Percentiles rank a stretch among this genome's conserved stretches.
Conservation (phyloP, 2,888 invertebrate genomes). For the Phyto melanocephala region DNA sequence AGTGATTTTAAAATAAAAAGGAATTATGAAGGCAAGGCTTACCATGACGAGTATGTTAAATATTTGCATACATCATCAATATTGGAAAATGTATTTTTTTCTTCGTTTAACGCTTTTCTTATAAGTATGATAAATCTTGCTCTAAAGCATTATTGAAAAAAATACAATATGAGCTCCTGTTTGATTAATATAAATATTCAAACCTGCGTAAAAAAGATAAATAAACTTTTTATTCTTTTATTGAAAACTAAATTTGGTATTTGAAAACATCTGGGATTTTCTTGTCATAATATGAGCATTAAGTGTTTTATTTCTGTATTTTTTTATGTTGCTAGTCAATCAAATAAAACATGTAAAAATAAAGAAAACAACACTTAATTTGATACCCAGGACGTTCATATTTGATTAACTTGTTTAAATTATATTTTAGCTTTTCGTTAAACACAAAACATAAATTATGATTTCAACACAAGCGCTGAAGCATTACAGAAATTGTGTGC, state of each 20-base stretch:
- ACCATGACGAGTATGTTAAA: no score
- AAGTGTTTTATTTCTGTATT: background rate
- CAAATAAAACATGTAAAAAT: background rate
- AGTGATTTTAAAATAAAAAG: no score
- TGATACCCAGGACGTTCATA: background rate
- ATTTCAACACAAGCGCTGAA: background rate
- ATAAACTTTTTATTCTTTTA: background rate
- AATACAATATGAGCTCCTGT: no score
- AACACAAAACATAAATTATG: slow-evolving; percentile 7
- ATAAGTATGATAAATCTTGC: no score
- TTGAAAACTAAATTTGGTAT: background rate
- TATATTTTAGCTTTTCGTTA: background rate
- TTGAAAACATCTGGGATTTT: slow-evolving; percentile 2
- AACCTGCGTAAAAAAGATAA: no score
- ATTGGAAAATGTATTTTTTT: no score
- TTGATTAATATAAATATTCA: no score
- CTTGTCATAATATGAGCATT: no score
- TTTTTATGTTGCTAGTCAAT: background rate
- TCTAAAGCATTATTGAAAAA: no score
- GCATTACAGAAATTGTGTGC: background rate
- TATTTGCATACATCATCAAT: no score
- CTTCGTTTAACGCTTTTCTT: no score
- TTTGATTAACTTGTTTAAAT: background rate
- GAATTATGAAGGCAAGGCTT: no score
- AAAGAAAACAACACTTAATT: background rate